Percentiles rank a stretch among this genome's conserved stretches.
Evolutionary conservation across 2,888 invertebrate genomes (phyloP).

Genomic region (Heterodera filipjevi): DNA sequence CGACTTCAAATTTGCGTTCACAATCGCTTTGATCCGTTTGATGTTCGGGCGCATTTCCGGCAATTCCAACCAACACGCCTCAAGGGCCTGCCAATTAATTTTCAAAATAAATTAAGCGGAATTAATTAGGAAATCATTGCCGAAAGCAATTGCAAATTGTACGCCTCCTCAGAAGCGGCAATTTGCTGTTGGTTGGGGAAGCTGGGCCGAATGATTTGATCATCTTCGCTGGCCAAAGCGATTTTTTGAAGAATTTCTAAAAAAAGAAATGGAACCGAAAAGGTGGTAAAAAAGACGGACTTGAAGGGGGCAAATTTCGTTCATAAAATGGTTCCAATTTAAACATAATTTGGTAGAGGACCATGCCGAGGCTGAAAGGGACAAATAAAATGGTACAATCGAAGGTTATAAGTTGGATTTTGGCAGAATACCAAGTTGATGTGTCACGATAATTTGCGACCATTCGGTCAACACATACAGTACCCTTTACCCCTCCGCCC

Average conservation of each 20-base stretch:
- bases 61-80: slow-evolving; percentile 63
- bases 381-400: neutral
- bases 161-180: slow-evolving; percentile 49
- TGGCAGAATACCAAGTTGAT: too few species aligned
- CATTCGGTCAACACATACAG: too few species aligned
- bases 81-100: slow-evolving; percentile 45
- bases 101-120: neutral
- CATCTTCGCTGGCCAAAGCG: slow-evolving; percentile 62
- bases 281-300: slow-evolving; percentile 35
- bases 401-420: neutral
- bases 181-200: slow-evolving; percentile 53
- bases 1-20: slow-evolving; percentile 60
- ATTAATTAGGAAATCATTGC: neutral
- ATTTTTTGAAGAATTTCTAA: slow-evolving; percentile 61
- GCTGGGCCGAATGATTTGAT: slow-evolving; percentile 59
- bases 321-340: slow-evolving; percentile 63
- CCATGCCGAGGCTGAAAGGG: slow-evolving; percentile 49
- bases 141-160: slow-evolving; percentile 60
- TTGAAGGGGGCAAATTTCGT: slow-evolving; percentile 50
- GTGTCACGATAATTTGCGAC: too few species aligned
- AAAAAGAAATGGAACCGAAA: neutral
- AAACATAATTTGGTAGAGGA: slow-evolving; percentile 62
- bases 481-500: too few species aligned
- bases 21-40: slow-evolving; percentile 60
- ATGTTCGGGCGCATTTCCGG: slow-evolving; percentile 54